Conservation (phyloP, 2,113 vertebrate species). For the Oriolus oriolus region DNA sequence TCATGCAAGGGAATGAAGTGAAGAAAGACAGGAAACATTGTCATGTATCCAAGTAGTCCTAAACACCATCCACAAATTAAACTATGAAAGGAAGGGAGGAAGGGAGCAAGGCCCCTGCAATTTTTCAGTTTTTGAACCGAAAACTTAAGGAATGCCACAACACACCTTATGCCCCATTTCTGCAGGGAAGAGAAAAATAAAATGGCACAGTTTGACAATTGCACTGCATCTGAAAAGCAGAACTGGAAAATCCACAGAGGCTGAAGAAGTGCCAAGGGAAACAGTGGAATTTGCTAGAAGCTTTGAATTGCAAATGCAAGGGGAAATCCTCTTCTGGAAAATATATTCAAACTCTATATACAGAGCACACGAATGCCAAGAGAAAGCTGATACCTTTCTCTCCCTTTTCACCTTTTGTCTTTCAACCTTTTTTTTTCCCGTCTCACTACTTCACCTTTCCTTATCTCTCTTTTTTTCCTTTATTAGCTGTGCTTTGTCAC, state of each 20-base stretch:
- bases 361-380: neutral
- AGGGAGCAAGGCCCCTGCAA: neutral
- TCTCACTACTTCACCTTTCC: neutral
- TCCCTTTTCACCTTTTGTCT: neutral
- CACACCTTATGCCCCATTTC: neutral
- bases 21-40: neutral
- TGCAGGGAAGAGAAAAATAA: neutral
- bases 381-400: conserved; percentile 14
- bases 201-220: neutral
- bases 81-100: too few species aligned
- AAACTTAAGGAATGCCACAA: neutral
- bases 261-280: conserved; percentile 47
- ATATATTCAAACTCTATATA: conserved; percentile 22
- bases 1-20: neutral
- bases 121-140: neutral
- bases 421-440: neutral
- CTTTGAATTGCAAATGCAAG: conserved; percentile 61
- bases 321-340: conserved; percentile 59
- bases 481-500: neutral
- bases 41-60: neutral
- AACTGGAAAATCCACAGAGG: conserved; percentile 53
- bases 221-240: conserved; percentile 2
- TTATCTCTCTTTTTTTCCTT: neutral
- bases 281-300: conserved; percentile 53
- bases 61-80: neutral